Evolutionary conservation across 2,797 vertebrate genomes (phyloP).

Genomic region (Peromyscus melanophrys): DNA sequence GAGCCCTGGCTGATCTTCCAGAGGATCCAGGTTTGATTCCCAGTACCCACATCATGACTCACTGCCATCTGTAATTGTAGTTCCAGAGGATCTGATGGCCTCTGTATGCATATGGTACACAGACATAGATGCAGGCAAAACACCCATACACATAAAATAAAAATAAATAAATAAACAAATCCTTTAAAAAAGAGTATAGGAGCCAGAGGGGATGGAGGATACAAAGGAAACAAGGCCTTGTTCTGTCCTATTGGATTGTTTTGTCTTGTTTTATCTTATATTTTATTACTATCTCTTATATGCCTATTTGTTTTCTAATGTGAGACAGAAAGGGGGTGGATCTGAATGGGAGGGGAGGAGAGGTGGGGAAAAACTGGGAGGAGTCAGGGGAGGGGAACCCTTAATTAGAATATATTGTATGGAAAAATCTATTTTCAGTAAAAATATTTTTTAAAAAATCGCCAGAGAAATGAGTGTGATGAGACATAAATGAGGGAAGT

Average conservation of each 20-base stretch:
- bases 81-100: not conserved
- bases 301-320: not conserved
- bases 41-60: not conserved
- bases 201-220: not conserved
- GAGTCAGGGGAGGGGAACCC: not conserved
- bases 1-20: not conserved
- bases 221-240: not conserved
- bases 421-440: not conserved
- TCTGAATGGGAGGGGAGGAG: not conserved
- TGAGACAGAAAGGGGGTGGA: not conserved
- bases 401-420: not conserved
- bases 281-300: not conserved
- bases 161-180: not conserved
- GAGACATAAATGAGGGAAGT: constrained; percentile 36
- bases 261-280: not conserved
- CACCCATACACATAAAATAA: not conserved
- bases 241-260: not conserved
- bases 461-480: constrained; percentile 28
- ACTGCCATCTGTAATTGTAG: not conserved
- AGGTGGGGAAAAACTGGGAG: not conserved
- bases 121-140: not conserved
- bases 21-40: not conserved
- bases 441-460: not conserved
- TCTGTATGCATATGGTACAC: not conserved
- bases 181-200: not conserved